phyloP scores from a whole-genome alignment of 2,888 invertebrate species.

The Eurytoma californica region DNA sequence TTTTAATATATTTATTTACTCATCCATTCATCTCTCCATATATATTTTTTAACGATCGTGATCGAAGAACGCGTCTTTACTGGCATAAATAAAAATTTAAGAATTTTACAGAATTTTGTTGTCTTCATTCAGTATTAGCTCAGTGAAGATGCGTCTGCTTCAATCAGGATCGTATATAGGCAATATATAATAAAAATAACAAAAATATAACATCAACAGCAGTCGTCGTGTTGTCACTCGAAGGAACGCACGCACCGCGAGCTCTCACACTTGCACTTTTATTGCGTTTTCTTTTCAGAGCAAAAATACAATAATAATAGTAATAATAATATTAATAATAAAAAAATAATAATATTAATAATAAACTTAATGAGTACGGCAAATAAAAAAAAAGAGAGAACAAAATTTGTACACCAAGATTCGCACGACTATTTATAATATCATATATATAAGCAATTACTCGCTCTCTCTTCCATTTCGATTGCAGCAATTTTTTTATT shows the following conservation, averaged over 20 bases:
- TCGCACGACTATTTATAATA: conserved; percentile 61
- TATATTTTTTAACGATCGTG: conserved; percentile 59
- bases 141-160: conserved; percentile 62
- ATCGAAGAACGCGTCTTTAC: conserved; percentile 64
- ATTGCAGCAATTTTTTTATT: conserved; percentile 50
- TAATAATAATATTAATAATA: conserved; percentile 49
- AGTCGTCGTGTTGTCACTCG: conserved; percentile 68
- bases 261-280: conserved; percentile 63
- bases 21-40: conserved; percentile 48
- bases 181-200: conserved; percentile 70
- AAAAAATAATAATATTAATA: conserved; percentile 57
- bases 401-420: conserved; percentile 64
- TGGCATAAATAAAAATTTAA: conserved; percentile 31
- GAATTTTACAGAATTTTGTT: conserved; percentile 25
- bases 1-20: conserved; percentile 50
- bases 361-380: conserved; percentile 57
- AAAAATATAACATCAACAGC: conserved; percentile 75
- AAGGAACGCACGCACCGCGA: conserved; percentile 60
- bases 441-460: conserved; percentile 42
- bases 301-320: conserved; percentile 61
- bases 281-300: conserved; percentile 61
- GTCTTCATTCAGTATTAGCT: conserved; percentile 14
- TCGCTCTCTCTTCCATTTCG: conserved; percentile 52
- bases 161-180: conserved; percentile 59
- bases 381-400: conserved; percentile 57